phyloP scores from a whole-genome alignment of 2,113 vertebrate genomes.

The Canis aureus region DNA sequence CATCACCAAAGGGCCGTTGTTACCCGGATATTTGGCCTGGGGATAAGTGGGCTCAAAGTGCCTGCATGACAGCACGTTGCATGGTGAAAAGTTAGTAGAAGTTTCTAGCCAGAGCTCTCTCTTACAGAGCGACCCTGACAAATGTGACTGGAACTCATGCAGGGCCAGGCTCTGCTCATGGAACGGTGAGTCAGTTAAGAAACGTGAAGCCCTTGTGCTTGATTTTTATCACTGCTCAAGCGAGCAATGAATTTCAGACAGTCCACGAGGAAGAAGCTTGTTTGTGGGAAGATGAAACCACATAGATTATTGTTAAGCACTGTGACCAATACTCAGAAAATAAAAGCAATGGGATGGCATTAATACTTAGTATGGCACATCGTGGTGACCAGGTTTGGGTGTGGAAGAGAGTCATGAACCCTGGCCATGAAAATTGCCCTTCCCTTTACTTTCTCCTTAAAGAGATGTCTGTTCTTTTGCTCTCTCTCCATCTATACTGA shows the following conservation, averaged over 20 bases:
- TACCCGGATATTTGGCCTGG: background rate
- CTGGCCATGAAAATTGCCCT: background rate
- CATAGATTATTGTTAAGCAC: background rate
- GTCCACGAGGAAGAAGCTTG: background rate
- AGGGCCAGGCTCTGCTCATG: background rate
- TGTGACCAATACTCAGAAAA: constrained; percentile 46
- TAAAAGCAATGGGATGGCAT: background rate
- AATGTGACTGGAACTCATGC: background rate
- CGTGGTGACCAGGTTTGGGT: background rate
- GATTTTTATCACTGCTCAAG: constrained; percentile 53
- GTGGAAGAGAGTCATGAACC: background rate
- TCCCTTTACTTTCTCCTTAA: no score
- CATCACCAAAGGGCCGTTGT: constrained; percentile 32
- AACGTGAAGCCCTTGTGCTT: background rate
- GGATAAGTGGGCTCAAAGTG: background rate
- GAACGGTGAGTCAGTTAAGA: background rate
- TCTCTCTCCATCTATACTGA: background rate
- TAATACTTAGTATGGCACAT: background rate
- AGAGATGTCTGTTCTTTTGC: background rate
- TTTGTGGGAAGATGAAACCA: constrained; percentile 48
- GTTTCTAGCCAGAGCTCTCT: background rate
- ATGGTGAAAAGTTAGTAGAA: background rate
- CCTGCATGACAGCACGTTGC: background rate
- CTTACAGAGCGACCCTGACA: background rate
- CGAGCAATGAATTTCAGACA: constrained; percentile 47